Percentiles rank a stretch among this genome's conserved stretches.
phyloP scores from a whole-genome alignment of 2,888 invertebrate species.

The Pammene fasciana region DNA sequence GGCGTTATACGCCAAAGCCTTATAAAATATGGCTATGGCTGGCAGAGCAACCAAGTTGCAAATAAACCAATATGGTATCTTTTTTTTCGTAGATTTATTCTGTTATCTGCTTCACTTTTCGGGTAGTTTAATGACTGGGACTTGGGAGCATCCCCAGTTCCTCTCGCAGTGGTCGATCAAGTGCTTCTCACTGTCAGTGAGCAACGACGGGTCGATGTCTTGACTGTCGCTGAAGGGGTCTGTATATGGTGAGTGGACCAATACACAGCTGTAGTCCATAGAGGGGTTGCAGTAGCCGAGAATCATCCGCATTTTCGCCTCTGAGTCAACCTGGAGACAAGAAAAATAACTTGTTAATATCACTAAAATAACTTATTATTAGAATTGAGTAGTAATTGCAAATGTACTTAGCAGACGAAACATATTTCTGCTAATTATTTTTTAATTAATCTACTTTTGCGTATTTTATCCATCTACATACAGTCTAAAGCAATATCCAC shows the following conservation, averaged over 20 bases:
- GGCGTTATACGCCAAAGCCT: slow-evolving; percentile 67
- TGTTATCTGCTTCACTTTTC: slow-evolving; percentile 77
- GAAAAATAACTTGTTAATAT: slow-evolving; percentile 42
- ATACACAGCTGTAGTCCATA: slow-evolving; percentile 81
- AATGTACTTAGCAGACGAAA: too few species aligned
- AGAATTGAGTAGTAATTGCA: background rate
- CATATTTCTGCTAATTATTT: background rate
- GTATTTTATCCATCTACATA: too few species aligned
- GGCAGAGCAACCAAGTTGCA: slow-evolving; percentile 35
- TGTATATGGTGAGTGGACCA: slow-evolving; percentile 80
- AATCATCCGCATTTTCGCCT: slow-evolving; percentile 77
- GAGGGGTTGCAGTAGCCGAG: slow-evolving; percentile 72
- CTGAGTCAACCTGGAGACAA: slow-evolving; percentile 83
- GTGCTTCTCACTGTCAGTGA: slow-evolving; percentile 85
- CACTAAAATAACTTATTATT: too few species aligned
- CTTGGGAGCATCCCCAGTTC: slow-evolving; percentile 85
- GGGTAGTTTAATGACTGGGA: slow-evolving; percentile 86
- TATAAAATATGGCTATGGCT: slow-evolving; percentile 38
- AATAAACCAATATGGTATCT: slow-evolving; percentile 45
- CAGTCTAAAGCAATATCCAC: too few species aligned
- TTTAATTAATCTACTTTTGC: background rate
- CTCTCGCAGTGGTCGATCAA: slow-evolving; percentile 87
- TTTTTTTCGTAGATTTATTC: slow-evolving; percentile 44
- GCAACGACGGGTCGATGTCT: slow-evolving; percentile 70
- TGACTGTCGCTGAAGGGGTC: slow-evolving; percentile 77